A percentile compares a stretch with the other conserved stretches of the same genome.
phyloP scores from a whole-genome alignment of 2,888 invertebrate species.

The Stenodera caucasica region DNA sequence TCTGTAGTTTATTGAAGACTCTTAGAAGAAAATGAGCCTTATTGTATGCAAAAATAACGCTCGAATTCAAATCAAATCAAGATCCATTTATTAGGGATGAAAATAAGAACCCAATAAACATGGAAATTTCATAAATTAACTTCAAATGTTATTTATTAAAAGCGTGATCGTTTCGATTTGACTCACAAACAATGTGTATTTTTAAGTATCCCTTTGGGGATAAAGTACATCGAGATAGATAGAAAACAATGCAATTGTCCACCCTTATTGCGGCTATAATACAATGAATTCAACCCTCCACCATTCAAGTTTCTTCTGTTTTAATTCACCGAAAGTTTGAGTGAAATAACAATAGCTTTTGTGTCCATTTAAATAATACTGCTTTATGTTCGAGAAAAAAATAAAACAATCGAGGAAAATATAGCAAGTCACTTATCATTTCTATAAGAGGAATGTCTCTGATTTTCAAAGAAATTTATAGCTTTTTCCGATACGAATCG shows the following conservation, averaged over 20 bases:
- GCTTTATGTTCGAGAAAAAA: not conserved
- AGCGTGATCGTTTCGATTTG: too few relatives aligned
- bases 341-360: not conserved
- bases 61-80: too few relatives aligned
- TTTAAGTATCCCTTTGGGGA: not conserved
- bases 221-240: not conserved
- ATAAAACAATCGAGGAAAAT: not conserved
- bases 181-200: not conserved
- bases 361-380: not conserved
- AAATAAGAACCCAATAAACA: too few relatives aligned
- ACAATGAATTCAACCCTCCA: not conserved
- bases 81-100: too few relatives aligned
- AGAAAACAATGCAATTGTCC: not conserved
- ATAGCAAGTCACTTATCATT: too few relatives aligned
- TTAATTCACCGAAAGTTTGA: not conserved
- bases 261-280: not conserved
- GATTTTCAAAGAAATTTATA: not conserved
- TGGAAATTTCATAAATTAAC: too few relatives aligned
- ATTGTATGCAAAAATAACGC: too few relatives aligned
- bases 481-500: not conserved
- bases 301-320: not conserved
- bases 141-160: too few relatives aligned
- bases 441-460: too few relatives aligned
- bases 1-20: too few relatives aligned
- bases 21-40: too few relatives aligned